A percentile compares a stretch with the other conserved stretches of the same genome.
Conservation (phyloP, 2,113 vertebrate species). For the Ameiurus melas region DNA sequence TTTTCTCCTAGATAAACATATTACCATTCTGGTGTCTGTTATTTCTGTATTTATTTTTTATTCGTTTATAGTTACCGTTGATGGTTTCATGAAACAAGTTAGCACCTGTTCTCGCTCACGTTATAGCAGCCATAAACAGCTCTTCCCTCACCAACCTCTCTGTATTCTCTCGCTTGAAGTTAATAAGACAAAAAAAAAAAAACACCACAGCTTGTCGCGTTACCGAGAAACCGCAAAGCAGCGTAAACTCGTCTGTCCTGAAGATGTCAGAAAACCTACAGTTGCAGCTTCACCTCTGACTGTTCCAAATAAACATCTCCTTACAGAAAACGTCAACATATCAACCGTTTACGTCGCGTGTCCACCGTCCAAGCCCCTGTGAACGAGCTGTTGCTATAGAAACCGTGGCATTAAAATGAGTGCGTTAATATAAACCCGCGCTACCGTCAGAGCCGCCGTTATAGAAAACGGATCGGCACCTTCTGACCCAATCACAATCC, state of each 20-base stretch:
- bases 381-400: background rate
- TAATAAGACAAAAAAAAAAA: no score
- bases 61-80: background rate
- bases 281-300: background rate
- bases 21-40: background rate
- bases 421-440: background rate
- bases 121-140: no score
- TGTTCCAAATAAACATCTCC: background rate
- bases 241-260: no score
- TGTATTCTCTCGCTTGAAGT: no score
- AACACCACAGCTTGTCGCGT: background rate
- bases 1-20: no score
- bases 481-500: background rate
- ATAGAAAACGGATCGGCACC: background rate
- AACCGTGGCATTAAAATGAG: background rate
- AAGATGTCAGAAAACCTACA: no score
- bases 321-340: background rate
- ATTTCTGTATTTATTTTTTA: background rate
- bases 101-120: no score
- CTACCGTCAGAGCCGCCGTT: background rate
- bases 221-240: background rate
- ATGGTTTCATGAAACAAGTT: no score
- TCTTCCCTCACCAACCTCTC: no score
- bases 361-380: background rate
- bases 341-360: background rate